Base-by-base conservation (phyloP, 2,888 invertebrate species). In the Prosapia bicincta region DNA sequence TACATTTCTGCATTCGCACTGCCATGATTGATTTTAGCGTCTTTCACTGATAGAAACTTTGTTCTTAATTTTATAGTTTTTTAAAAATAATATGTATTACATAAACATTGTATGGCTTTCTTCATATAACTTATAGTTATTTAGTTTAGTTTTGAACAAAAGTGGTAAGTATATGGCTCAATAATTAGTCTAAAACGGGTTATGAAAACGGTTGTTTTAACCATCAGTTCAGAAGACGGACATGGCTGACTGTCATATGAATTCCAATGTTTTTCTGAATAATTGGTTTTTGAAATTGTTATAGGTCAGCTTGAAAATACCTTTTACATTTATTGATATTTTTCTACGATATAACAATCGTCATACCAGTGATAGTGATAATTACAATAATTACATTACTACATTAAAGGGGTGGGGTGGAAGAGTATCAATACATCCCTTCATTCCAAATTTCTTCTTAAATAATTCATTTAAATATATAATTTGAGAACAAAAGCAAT, bases 21-120 rank as follows among this genome's bases (percentile, higher is more conserved):
- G 85, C 85, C 86, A 86, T 86, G 85, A 86, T 85, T 84, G 85
- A 85, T 85, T 85, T 82, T 80, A 85, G 85, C 85, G 85, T 85
- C 85, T 83, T 82, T 83, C 69, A 73, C 73, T 38, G 77, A 66
- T 72, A 69, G 76, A 69, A 72, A 74, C 71, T 66, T 76, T 71
- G 74, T 70, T 74, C 20, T 65, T 75, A 73, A 70, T 74, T 71
- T 74, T 69, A 13, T 76, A 38, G 73, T 73, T 78, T 54, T n/a
- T 28, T 66, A 38, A 24, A 65, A 65, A 76, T 76, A 70, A 43
- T 26, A 67, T 71, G 66, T 9, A 32, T 65, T 76, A 67, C 66
- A 54, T 65, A 67, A 13, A 54, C 26, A 25, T 38, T 69, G 32
- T 74, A 73, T 73, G 71, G 69, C 67, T 54, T 54, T 54, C 54